Base-by-base conservation (phyloP, 2,113 vertebrate species). In the Platysteira castanea region DNA sequence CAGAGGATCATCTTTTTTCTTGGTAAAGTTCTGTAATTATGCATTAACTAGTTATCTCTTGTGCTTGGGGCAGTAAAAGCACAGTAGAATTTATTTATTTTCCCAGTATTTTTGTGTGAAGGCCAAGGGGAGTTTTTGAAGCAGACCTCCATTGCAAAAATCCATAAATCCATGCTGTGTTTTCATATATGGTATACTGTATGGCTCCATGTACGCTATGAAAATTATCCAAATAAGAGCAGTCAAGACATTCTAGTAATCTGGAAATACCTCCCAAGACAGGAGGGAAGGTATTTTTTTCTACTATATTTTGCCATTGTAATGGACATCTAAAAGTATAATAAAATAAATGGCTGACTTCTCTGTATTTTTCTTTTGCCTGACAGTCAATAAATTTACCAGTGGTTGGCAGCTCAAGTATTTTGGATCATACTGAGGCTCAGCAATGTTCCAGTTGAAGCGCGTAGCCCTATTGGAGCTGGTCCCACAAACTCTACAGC, bases 361-460 rank as follows among this genome's bases (percentile, higher is more conserved):
- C 18, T 90, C 71, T 63, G 21, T 64, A 9, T 54, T 49, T 90
- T 87, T 96, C n/a, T 96, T 95, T 69, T 87, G 64, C 47, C 71
- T 77, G 70, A 83, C 87, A 94, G 85, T 94, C 83, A 90, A 94
- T 96, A 96, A 95, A 96, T 96, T 88, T 94, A 49, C 47, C 28
- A 53, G 82, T 20, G 26, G 59, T 87, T 95, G 90, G 82, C 92
- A 93, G 52, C 75, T 88, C 42, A 92, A 95, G 85, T 92, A 93
- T 96, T 96, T 96, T 96, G 90, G 88, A 94, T 81, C 10, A 2
- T 6, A 0, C 75, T 64, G 85, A 92, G 82, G 31, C 68, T 90
- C 76, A 86, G 52, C 35, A 80, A 39, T 87, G 61, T 83, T 95
- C 78, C 94, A 91, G 78, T 87, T 87, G 92, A 75, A 92, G 76